These are phyloP conservation scores for Mamestra configurata DNA, from an alignment of 1,140 invertebrate species.

Conservation along the genomic window DNA sequence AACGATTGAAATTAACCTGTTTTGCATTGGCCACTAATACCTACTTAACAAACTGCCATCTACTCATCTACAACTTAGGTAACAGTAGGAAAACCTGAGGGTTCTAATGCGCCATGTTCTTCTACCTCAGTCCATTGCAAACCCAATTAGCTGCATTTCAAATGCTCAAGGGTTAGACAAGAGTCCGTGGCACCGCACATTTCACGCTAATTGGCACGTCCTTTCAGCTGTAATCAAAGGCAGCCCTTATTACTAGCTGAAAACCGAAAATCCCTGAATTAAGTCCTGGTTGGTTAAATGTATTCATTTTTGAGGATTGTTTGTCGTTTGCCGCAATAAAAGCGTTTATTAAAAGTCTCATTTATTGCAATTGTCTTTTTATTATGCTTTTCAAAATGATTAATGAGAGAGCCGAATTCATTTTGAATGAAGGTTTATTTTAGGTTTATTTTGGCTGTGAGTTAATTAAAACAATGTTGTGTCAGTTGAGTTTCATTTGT, in stretches of 20 bases:
- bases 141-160: conserved; percentile 9
- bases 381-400: conserved; percentile 1
- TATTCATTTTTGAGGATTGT: conserved; percentile 11
- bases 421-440: background rate
- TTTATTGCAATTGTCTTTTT: background rate
- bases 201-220: conserved; percentile 34
- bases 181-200: background rate
- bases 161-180: background rate
- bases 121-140: background rate
- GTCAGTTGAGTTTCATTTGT: background rate
- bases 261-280: conserved; percentile 15
- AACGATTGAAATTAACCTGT: too few species aligned
- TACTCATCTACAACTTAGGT: too few species aligned
- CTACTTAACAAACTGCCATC: too few species aligned
- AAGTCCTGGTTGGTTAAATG: background rate
- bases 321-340: background rate
- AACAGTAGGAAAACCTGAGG: too few species aligned
- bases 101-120: background rate
- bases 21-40: too few species aligned
- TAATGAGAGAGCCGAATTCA: background rate
- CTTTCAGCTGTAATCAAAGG: conserved; percentile 27
- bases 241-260: background rate
- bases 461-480: too few species aligned
- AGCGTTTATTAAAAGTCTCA: background rate
- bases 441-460: background rate